Evolutionary conservation across 2,113 vertebrate genomes (phyloP), one percentile per base, ranked within the genome.

Genomic region (Tachysurus vachellii): DNA sequence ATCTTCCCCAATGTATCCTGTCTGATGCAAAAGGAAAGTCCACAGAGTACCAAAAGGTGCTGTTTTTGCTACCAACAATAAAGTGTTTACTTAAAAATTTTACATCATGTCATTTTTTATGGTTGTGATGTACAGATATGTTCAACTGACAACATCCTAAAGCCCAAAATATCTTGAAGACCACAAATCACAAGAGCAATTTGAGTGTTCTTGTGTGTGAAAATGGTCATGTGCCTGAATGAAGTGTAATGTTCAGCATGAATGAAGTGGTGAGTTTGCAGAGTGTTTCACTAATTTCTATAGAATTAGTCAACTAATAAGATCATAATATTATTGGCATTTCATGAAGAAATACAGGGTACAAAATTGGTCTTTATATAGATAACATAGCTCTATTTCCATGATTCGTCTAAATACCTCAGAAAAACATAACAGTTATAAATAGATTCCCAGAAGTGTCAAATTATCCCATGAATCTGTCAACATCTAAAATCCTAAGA

Each of bases 51-150:
- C 89, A 89, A 82, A 89, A 92, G 94, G 94, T 94, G 95, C 93
- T 95, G 92, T 93, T 94, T 95, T 95, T 95, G 94, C 93, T 93
- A 95, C 93, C 91, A 93, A 93, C 93, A 95, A 90, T 87, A 94
- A 95, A 64, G 91, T 93, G 93, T 96, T 95, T 94, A 94, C 93
- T 92, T 91, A 94, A 91, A 89, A 13, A 81, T 14, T 44, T 59
- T 5, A 13, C 26, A 68, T 50, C 16, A 17, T 6, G 44, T 66
- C 7, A 26, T 81, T 53, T 47, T 71, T 28, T 50, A 50, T 56
- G 28, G 4, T 57, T 54, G 47, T 80, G 13, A 44, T 10, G 13
- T 62, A 6, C 28, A 62, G 56, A 73, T 80, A 36, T 31, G 31
- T 28, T 53, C 5, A 36, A 47, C n/a, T 44, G 16, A 17, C 36